phyloP scores from a whole-genome alignment of 2,113 vertebrate genomes.

The Pomatostomus ruficeps region DNA sequence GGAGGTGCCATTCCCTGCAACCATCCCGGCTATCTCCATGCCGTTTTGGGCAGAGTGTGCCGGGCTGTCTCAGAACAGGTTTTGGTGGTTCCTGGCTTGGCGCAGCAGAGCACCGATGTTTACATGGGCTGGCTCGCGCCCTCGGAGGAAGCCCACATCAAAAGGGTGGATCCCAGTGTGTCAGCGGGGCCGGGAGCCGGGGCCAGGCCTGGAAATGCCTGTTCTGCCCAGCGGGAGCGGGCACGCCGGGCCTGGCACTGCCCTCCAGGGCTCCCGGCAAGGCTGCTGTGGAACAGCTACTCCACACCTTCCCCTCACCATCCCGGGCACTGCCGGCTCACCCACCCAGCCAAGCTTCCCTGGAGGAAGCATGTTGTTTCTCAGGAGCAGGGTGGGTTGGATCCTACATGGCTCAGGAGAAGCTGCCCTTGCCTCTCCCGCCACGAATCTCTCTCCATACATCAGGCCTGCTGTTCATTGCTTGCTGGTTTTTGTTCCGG shows the following conservation, averaged over 20 bases:
- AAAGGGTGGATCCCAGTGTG: background rate
- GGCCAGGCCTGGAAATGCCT: background rate
- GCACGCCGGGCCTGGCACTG: background rate
- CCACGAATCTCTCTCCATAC: background rate
- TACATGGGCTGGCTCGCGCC: background rate
- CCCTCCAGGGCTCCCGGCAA: background rate
- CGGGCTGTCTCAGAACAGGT: background rate
- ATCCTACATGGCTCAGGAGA: rapidly evolving
- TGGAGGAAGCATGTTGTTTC: background rate
- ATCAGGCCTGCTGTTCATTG: background rate
- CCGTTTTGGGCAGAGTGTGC: rapidly evolving
- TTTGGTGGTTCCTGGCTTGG: background rate
- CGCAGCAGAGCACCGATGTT: background rate
- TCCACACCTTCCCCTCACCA: background rate
- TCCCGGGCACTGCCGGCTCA: rapidly evolving
- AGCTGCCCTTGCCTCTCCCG: background rate
- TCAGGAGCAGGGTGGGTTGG: background rate
- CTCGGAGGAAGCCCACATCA: background rate
- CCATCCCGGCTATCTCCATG: background rate
- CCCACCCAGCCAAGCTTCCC: background rate
- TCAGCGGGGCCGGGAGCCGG: background rate
- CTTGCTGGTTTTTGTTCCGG: background rate
- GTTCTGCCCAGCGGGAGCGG: background rate
- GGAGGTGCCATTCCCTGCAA: background rate
- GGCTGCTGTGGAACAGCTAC: background rate